Conservation (phyloP, 2,888 invertebrate species). For the Metalampra italica region DNA sequence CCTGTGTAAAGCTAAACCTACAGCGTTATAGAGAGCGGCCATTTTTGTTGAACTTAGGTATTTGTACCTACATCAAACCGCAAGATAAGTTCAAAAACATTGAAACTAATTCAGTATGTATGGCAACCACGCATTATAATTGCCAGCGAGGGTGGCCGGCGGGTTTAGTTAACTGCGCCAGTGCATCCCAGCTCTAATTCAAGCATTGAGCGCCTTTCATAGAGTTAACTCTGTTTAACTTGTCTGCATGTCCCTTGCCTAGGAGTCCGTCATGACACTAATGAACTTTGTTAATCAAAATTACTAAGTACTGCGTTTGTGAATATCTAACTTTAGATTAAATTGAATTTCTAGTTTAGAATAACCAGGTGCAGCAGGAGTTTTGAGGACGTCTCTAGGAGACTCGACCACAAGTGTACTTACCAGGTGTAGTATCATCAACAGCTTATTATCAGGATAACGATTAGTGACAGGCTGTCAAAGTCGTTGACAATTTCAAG, state of each 20-base stretch:
- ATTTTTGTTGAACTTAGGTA: no score
- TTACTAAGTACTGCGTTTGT: neutral
- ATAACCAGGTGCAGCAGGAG: neutral
- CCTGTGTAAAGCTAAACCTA: no score
- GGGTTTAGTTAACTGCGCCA: conserved; percentile 17
- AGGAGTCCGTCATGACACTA: neutral
- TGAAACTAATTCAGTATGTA: neutral
- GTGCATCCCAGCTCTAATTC: conserved; percentile 14
- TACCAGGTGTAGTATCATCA: no score
- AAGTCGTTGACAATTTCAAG: no score
- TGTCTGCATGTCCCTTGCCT: neutral
- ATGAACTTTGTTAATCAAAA: neutral
- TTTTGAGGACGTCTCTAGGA: no score
- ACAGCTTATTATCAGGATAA: no score
- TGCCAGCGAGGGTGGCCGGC: conserved; percentile 12
- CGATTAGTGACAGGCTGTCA: no score
- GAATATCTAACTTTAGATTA: neutral
- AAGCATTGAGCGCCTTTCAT: conserved; percentile 2
- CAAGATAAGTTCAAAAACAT: neutral
- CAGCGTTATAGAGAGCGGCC: no score
- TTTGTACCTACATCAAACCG: neutral
- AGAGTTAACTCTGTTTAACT: conserved; percentile 2
- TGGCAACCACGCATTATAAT: conserved; percentile 17
- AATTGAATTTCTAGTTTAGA: neutral
- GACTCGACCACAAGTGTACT: no score